Conservation (phyloP, 2,113 vertebrate species). For the Shinisaurus crocodilurus region DNA sequence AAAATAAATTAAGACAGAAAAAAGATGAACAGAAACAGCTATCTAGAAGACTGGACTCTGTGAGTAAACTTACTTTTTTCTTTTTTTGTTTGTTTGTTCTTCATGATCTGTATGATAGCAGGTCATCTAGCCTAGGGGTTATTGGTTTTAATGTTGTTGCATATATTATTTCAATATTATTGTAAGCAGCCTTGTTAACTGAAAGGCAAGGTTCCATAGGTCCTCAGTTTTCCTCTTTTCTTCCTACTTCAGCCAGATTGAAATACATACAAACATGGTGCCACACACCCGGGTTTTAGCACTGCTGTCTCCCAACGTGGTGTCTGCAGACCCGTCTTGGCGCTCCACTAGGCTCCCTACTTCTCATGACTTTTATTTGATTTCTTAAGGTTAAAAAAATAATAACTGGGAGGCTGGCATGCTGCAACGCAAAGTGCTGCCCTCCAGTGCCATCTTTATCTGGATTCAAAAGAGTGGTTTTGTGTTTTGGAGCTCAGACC, state of each 20-base stretch:
- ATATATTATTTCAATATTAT: neutral
- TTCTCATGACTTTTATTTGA: no score
- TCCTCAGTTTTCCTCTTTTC: neutral
- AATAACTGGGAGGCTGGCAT: no score
- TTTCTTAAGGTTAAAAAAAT: no score
- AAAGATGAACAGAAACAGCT: slow-evolving; percentile 82
- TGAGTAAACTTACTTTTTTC: slow-evolving; percentile 64
- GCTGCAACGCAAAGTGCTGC: no score
- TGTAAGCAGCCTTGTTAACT: neutral
- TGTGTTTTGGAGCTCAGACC: no score
- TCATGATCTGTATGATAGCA: neutral
- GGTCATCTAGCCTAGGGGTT: neutral
- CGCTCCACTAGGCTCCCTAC: no score
- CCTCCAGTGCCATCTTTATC: no score
- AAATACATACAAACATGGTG: neutral
- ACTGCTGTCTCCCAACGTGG: neutral
- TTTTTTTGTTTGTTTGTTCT: neutral
- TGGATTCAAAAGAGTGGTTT: no score
- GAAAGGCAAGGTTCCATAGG: neutral
- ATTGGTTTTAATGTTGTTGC: neutral
- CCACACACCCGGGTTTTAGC: neutral
- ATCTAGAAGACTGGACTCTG: slow-evolving; percentile 63
- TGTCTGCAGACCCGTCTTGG: no score
- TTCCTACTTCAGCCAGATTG: neutral
- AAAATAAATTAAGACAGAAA: slow-evolving; percentile 80